Conservation (phyloP, 2,113 vertebrate genomes). For the Oxyruncus cristatus region DNA sequence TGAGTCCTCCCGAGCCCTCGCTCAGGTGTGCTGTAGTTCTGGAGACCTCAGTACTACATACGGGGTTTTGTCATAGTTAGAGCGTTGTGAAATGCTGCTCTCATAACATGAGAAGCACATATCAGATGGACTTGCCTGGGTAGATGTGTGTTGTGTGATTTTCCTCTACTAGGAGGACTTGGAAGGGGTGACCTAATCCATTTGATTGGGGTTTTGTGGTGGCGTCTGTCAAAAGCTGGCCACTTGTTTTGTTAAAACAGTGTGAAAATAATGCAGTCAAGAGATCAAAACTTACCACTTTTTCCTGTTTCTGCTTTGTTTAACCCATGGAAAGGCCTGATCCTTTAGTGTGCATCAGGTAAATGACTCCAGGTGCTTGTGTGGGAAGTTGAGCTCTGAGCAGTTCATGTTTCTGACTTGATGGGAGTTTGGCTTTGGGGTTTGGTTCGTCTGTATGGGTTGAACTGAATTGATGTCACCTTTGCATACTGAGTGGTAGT, state of each 20-base stretch:
- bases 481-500: not conserved
- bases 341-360: not conserved
- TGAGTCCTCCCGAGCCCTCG: not conserved
- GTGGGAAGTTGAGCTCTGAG: not conserved
- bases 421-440: not conserved
- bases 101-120: accelerated
- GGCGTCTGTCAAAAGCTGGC: not conserved
- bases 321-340: not conserved
- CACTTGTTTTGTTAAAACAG: not conserved
- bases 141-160: not conserved
- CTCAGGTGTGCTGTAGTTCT: not conserved
- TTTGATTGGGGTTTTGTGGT: not conserved
- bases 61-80: not conserved
- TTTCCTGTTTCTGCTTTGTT: not conserved
- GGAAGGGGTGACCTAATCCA: not conserved
- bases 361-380: not conserved
- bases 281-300: not conserved
- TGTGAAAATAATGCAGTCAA: not conserved
- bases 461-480: not conserved
- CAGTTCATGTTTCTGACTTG: not conserved
- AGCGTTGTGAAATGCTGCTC: not conserved
- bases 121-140: not conserved
- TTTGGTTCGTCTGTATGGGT: not conserved
- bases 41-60: not conserved
- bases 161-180: not conserved